A percentile compares a stretch with the other conserved stretches of the same genome.
phyloP scores from a whole-genome alignment of 2,888 invertebrate species.

The Plutella xylostella region DNA sequence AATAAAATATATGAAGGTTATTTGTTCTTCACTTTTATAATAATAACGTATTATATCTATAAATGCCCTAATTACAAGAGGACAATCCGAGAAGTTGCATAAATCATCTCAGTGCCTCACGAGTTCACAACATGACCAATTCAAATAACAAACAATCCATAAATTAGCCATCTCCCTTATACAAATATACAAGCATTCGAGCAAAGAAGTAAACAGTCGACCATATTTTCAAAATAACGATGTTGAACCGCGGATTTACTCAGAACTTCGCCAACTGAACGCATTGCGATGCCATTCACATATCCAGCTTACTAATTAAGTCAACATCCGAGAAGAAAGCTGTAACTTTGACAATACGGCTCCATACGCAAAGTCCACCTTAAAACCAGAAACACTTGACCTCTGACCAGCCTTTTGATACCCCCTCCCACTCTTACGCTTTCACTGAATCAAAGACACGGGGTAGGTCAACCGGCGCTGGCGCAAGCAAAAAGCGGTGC shows the following conservation, averaged over 20 bases:
- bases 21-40: too few species aligned
- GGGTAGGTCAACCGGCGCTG: constrained; percentile 27
- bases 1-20: too few species aligned
- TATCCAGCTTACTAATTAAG: constrained; percentile 69
- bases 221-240: constrained; percentile 65
- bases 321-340: constrained; percentile 62
- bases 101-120: too few species aligned
- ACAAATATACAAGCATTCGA: background rate
- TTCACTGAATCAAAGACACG: constrained; percentile 9
- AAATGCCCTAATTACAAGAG: too few species aligned
- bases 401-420: too few species aligned
- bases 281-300: constrained; percentile 69
- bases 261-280: constrained; percentile 33
- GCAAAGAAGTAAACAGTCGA: constrained; percentile 20
- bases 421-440: constrained; percentile 5
- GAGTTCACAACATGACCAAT: too few species aligned
- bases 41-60: too few species aligned
- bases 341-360: constrained; percentile 66
- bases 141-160: background rate
- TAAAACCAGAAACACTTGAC: constrained; percentile 30
- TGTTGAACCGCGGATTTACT: constrained; percentile 50
- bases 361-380: constrained; percentile 60
- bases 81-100: too few species aligned
- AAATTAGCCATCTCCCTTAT: constrained; percentile 1
- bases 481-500: constrained; percentile 44